Evolutionary conservation across 2,888 invertebrate species (phyloP), one percentile per base, ranked within the genome.

Genomic region (Amphipyra berbera): DNA sequence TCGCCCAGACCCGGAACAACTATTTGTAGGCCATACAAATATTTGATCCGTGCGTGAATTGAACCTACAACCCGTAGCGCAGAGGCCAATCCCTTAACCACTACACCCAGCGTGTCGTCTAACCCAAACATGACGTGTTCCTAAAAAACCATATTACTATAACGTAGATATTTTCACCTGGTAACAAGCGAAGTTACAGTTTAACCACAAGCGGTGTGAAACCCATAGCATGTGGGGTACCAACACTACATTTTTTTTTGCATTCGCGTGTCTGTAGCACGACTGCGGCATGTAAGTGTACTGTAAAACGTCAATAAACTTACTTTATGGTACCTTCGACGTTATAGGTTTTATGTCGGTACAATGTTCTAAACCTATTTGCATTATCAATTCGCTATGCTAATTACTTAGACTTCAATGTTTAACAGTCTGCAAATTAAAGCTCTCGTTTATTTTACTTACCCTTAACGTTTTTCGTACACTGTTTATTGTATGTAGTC

Each of bases 341-440:
- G 59, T 69, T 60, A 74, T 69, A 44, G 48, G 35, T 49, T 75
- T 61, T 56, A 69, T 72, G 40, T 38, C 35, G 42, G 21, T 61
- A 52, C 54, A 65, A 47, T 50, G 44, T 52, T 61, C 33, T 58
- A 63, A 77, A 74, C 44, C 60, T 62, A 61, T 78, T 64, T 65
- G 21, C 57, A 54, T 73, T 76, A 73, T 61, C 58, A 76, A 58
- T 73, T 73, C 45, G 42, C 58, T 42, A 57, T 47, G 53, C 41
- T 60, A 73, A 76, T 67, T 60, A 58, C 44, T 66, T 48, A 47
- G 57, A 45, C 59, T 76, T 44, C 10, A 46, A 52, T 40, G 37
- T 55, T 65, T 37, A 50, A 48, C 33, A 62, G n/a, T 50, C 50
- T 33, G 53, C 46, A 70, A 70, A 63, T 68, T 48, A 8, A 74